These are phyloP conservation scores for Drosophila acutilabella DNA, from an alignment of 2,888 invertebrate genomes.

Conservation along the genomic window DNA sequence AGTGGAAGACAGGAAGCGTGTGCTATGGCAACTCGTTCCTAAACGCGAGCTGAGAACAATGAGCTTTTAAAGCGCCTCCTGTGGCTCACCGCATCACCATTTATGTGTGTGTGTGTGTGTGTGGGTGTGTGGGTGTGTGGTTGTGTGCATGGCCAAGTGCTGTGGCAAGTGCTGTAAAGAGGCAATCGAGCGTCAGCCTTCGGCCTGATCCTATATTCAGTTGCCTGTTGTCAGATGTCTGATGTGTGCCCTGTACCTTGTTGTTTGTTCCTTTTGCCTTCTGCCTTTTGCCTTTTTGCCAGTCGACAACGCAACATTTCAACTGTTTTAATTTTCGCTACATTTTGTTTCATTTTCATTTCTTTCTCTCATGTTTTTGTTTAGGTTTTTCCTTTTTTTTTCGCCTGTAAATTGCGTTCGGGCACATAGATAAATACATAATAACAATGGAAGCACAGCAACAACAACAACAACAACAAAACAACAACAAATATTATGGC, in stretches of 20 bases:
- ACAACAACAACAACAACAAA: conserved; percentile 34
- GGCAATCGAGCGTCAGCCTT: conserved; percentile 73
- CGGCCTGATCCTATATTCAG: conserved; percentile 33
- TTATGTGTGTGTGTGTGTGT: not conserved
- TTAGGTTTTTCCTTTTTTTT: not conserved
- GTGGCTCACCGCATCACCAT: conserved; percentile 39
- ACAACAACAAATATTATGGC: conserved; percentile 64
- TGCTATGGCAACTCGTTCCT: conserved; percentile 12
- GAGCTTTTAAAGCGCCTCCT: conserved; percentile 67
- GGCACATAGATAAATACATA: conserved; percentile 52
- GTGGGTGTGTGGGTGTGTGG: conserved; percentile 9
- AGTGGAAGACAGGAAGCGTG: not conserved
- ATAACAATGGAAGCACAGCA: conserved; percentile 56
- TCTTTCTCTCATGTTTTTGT: conserved; percentile 20
- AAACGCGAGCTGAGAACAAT: conserved; percentile 54
- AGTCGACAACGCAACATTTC: conserved; percentile 47
- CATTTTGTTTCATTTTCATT: conserved; percentile 61
- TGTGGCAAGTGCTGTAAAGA: conserved; percentile 66
- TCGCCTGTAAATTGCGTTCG: conserved; percentile 55
- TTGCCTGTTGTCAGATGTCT: too few species aligned
- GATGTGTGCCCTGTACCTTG: not conserved
- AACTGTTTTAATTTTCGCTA: conserved; percentile 68
- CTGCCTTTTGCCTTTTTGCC: conserved; percentile 24
- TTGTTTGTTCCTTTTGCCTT: not conserved
- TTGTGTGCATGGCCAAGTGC: conserved; percentile 48